phyloP scores from a whole-genome alignment of 2,797 vertebrate species.

The Chelonia mydas region DNA sequence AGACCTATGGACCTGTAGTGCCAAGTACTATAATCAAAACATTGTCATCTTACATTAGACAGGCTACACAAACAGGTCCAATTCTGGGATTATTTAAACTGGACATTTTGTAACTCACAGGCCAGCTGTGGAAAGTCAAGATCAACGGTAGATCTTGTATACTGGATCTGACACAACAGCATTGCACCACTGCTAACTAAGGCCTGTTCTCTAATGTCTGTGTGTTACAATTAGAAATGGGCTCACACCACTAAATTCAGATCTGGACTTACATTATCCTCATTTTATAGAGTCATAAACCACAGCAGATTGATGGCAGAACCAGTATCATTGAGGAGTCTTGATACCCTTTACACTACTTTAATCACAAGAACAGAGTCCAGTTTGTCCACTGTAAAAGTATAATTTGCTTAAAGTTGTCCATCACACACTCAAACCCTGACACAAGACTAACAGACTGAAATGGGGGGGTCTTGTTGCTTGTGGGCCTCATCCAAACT shows the following conservation, averaged over 20 bases:
- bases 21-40: not conserved
- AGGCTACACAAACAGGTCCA: not conserved
- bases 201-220: not conserved
- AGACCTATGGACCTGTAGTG: not conserved
- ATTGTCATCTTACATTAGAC: rapidly evolving
- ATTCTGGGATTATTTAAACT: not conserved
- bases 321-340: rapidly evolving
- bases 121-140: not conserved
- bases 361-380: not conserved
- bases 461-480: rapidly evolving
- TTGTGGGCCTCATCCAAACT: not conserved
- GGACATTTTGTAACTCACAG: not conserved
- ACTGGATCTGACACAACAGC: rapidly evolving
- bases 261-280: not conserved
- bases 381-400: not conserved
- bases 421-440: not conserved
- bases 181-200: not conserved
- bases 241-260: not conserved
- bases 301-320: not conserved
- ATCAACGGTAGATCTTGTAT: not conserved
- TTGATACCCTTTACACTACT: not conserved
- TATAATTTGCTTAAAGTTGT: not conserved
- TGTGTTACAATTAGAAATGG: not conserved
- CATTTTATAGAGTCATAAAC: not conserved
- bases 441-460: not conserved